Evolutionary conservation across 2,113 vertebrate genomes (phyloP).

Genomic region (Melierax canorus): DNA sequence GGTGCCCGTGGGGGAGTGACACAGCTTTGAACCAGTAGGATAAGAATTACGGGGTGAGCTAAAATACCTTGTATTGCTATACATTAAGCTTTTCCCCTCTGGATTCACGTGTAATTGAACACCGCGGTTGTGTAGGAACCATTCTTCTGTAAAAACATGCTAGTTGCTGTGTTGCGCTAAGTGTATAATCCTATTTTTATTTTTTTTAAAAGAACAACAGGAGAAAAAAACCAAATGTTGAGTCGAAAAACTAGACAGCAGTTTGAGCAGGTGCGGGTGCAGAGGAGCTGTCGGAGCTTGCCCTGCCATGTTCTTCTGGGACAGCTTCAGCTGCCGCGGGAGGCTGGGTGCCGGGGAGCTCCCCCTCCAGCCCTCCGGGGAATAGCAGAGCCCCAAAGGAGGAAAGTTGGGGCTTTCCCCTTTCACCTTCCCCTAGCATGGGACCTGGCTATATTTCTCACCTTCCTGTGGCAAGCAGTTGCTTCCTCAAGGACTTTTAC

Average conservation of each 20-base stretch:
- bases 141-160: not conserved
- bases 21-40: not conserved
- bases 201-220: not conserved
- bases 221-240: not conserved
- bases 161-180: not conserved
- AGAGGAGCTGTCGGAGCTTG: not conserved
- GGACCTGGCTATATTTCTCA: not conserved
- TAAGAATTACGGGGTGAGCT: not conserved
- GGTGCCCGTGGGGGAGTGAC: fast-evolving
- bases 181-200: not conserved
- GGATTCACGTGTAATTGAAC: not conserved
- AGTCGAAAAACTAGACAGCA: not conserved
- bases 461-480: not conserved
- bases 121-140: not conserved
- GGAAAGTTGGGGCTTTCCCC: not conserved
- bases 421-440: not conserved
- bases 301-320: fast-evolving
- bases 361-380: not conserved
- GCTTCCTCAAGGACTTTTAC: not conserved
- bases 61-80: fast-evolving
- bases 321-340: fast-evolving
- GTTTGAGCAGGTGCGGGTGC: not conserved
- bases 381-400: not conserved
- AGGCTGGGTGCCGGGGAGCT: not conserved
- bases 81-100: not conserved